Conservation (phyloP, 2,888 invertebrate genomes). For the Tenthredo amoena region DNA sequence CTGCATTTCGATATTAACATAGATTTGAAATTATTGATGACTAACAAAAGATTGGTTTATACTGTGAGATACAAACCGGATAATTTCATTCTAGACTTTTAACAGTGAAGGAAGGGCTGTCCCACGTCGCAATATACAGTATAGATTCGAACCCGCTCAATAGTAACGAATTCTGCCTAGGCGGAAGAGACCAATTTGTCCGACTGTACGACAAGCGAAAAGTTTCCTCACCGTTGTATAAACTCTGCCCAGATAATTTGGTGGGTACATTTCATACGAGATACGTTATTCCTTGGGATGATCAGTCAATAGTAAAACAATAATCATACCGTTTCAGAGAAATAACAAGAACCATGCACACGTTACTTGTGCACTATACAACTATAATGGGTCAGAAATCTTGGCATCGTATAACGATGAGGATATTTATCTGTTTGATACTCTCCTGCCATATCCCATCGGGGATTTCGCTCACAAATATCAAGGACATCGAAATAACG, state of each 20-base stretch:
- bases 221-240: constrained; percentile 79
- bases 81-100: constrained; percentile 78
- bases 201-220: constrained; percentile 88
- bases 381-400: constrained; percentile 93
- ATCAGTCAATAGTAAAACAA: not conserved
- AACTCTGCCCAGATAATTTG: constrained; percentile 83
- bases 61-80: constrained; percentile 2
- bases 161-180: constrained; percentile 88
- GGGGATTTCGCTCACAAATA: constrained; percentile 81
- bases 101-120: constrained; percentile 80
- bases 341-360: constrained; percentile 79
- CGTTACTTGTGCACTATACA: constrained; percentile 95
- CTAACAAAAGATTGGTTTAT: constrained; percentile 15
- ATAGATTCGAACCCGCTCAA: constrained; percentile 91
- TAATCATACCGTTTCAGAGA: constrained; percentile 65
- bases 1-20: not conserved
- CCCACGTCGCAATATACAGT: constrained; percentile 90
- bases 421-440: constrained; percentile 93
- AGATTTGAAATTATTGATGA: not conserved
- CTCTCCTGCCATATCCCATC: constrained; percentile 78
- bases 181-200: constrained; percentile 90
- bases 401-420: constrained; percentile 97
- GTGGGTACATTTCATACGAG: constrained; percentile 68
- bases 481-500: constrained; percentile 81
- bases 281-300: not conserved